Conservation (phyloP, 1,140 invertebrate genomes). For the Kradibia gibbosae region DNA sequence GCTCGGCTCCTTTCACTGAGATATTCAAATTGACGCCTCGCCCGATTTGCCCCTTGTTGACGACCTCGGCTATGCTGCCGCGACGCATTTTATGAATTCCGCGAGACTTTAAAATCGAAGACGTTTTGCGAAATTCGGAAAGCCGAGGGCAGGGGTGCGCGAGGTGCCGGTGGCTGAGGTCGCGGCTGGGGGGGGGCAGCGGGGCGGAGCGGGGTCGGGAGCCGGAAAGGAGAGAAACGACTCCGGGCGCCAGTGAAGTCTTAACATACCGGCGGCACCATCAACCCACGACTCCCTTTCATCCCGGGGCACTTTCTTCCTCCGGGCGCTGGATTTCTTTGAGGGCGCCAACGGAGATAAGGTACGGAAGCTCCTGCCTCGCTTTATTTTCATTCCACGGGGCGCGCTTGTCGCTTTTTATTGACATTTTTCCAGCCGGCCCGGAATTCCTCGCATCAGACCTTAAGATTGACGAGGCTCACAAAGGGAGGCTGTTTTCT, state of each 20-base stretch:
- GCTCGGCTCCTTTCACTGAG: neutral
- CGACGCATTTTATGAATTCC: slow-evolving; percentile 45
- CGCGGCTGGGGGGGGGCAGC: no score
- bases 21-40: slow-evolving; percentile 47
- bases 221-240: neutral
- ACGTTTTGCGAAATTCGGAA: neutral
- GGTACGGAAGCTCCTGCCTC: neutral
- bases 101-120: neutral
- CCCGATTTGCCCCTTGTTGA: neutral
- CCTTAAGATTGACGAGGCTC: neutral
- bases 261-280: neutral
- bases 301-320: neutral
- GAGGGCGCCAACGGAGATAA: neutral
- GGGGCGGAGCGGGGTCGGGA: no score
- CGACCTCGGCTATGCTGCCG: slow-evolving; percentile 51
- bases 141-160: no score
- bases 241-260: neutral
- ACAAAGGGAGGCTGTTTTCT: neutral
- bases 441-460: neutral
- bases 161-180: neutral
- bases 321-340: slow-evolving; percentile 4
- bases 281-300: neutral
- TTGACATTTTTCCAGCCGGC: neutral
- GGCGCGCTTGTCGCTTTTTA: slow-evolving; percentile 11
- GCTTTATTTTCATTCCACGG: slow-evolving; percentile 25